Percentiles rank a stretch among this genome's conserved stretches.
These are phyloP conservation scores for Amblyjoppa proteus DNA, from an alignment of 2,888 invertebrate genomes.

Conservation along the genomic window DNA sequence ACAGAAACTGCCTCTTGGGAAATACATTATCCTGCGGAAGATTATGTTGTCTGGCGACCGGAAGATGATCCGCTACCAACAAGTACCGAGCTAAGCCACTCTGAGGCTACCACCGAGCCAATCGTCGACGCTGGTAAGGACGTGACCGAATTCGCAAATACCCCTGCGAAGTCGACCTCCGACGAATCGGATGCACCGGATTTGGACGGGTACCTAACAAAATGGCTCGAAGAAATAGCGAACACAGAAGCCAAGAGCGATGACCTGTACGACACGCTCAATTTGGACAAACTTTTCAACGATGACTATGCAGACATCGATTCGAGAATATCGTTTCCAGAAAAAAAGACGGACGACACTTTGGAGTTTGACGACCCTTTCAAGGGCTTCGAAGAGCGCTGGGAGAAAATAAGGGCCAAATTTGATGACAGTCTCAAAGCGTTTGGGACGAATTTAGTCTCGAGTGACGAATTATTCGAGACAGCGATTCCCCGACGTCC, in stretches of 20 bases:
- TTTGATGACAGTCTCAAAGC: neutral
- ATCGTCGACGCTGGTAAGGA: slow-evolving; percentile 1
- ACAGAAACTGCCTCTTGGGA: neutral
- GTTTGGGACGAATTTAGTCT: neutral
- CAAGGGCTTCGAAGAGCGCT: neutral
- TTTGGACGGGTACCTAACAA: neutral
- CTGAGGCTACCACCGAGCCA: neutral
- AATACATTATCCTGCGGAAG: neutral
- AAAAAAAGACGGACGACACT: neutral
- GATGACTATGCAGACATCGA: neutral
- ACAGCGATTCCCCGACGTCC: neutral
- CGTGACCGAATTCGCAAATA: neutral
- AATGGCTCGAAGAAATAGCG: slow-evolving; percentile 3
- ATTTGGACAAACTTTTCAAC: neutral
- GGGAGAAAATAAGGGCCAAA: neutral
- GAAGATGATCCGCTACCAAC: neutral
- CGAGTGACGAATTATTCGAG: neutral
- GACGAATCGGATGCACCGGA: neutral
- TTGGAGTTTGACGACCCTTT: neutral
- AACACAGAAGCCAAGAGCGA: neutral
- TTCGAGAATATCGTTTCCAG: neutral
- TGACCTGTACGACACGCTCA: neutral
- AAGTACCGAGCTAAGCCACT: neutral
- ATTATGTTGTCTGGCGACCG: neutral
- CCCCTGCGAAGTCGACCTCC: neutral